Base-by-base conservation (phyloP, 2,113 vertebrate species). In the Otus sunia region DNA sequence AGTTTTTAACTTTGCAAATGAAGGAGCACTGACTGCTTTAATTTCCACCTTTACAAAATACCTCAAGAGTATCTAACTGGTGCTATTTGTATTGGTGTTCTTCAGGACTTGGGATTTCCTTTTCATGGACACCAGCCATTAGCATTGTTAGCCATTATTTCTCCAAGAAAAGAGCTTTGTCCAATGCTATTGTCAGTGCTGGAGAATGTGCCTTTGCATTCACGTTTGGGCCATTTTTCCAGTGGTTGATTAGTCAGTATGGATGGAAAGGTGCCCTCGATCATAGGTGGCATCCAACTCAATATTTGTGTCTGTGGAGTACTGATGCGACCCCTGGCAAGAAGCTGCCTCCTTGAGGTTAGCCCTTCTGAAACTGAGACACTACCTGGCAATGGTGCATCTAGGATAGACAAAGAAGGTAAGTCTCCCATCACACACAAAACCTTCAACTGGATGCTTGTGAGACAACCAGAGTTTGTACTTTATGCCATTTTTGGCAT, bases 111-210 rank as follows among this genome's bases (percentile, higher is more conserved):
- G 98, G 98, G 25, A 97, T 98, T 49, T 98, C 97, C 68, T 97
- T 98, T 63, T 95, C 98, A 0, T 98, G 98, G 98, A 96, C 98
- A 64, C 96, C 98, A 63, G 97, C 98, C 41, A 97, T 97, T 94
- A 99, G 98, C 92, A 98, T 98, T 89, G 98, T 98, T 90, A 98
- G 95, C 89, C 98, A 98, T 86, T 98, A 98, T 95, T 98, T 98
- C 94, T 94, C 88, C 9, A 96, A 88, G 30, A 98, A 97, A 97
- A 97, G 98, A 68, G 97, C 98, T 89, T 95, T 98, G 37, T 98
- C 98, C 68, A 98, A 97, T 53, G 98, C 98, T 72, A 67, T 98
- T 12, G 97, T 97, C 91, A 98, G 98, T 95, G 97, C 97, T 2
- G 98, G 98, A 56, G 98, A 98, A 90, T 98, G 98, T n/a, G 97